Base-by-base conservation (phyloP, 2,888 invertebrate species). In the Clusia tigrina region DNA sequence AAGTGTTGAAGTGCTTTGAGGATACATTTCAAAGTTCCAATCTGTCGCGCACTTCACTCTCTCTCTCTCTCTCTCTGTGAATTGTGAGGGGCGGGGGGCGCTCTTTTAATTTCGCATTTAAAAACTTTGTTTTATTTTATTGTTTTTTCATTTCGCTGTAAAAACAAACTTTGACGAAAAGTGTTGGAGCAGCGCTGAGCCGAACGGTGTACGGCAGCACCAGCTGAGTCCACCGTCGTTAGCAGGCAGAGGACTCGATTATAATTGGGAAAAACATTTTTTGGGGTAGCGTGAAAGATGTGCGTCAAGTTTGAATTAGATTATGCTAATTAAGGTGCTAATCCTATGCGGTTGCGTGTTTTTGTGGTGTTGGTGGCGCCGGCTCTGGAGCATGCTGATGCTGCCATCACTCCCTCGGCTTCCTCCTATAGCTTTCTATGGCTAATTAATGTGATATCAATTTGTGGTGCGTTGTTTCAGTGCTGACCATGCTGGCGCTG, bases 251-350 rank as follows among this genome's bases (percentile, higher is more conserved):
- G n/a, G 15, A 17, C 42, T 42, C n/a, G 42, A 20, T 48, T 18
- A 20, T 48, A 48, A 48, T 48, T 48, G 18, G 15, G 20, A 2
- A 48, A 48, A 20, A 48, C 22, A 48, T 48, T 48, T 48, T 18
- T n/a, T 3, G 22, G 22, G n/a, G n/a, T 20, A 48, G 48, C 48
- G 22, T 48, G 48, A 48, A 48, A 48, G 48, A 48, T 48, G 48
- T 48, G 48, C 48, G 67, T 67, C 69, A 77, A 74, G 68, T 74
- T 70, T 69, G 77, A 78, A 79, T 78, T 77, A 78, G 79, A 78
- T 79, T 78, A 79, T 78, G 77, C 73, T 78, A 79, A 78, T 78
- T 78, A 77, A 74, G 77, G 77, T 74, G 69, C 68, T 69, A 63
- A 64, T 67, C 67, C 67, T 60, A 60, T 62, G 67, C 56, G 57